A percentile compares a stretch with the other conserved stretches of the same genome.
Conservation (phyloP, 1,140 invertebrate genomes). For the Drosophila hydei region DNA sequence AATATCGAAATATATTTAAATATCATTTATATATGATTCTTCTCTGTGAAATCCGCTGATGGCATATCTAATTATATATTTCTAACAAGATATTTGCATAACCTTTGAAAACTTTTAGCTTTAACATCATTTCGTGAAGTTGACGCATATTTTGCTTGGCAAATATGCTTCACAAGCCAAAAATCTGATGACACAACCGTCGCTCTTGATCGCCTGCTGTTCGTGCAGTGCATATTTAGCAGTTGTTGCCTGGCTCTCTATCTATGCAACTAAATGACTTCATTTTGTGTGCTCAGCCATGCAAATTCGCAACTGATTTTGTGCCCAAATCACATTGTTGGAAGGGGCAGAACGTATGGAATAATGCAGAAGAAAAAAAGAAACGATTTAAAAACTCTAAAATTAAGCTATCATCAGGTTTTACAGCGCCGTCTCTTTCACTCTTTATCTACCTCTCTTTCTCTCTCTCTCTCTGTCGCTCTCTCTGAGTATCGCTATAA, state of each 20-base stretch:
- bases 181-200: slow-evolving; percentile 38
- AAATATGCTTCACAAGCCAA: neutral
- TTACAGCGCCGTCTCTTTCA: slow-evolving; percentile 56
- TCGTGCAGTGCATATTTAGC: slow-evolving; percentile 59
- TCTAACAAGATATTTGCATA: slow-evolving; percentile 2
- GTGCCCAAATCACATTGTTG: slow-evolving; percentile 73
- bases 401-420: slow-evolving; percentile 81
- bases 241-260: slow-evolving; percentile 21
- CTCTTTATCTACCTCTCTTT: slow-evolving; percentile 23
- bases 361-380: slow-evolving; percentile 51
- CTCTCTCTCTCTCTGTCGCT: neutral
- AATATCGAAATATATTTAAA: too few relatives aligned
- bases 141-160: neutral
- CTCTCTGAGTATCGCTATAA: neutral
- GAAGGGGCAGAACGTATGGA: slow-evolving; percentile 29
- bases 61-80: neutral
- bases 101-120: neutral
- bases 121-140: neutral
- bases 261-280: slow-evolving; percentile 62
- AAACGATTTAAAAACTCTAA: slow-evolving; percentile 78
- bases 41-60: too few relatives aligned
- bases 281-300: slow-evolving; percentile 63
- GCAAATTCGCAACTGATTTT: slow-evolving; percentile 78
- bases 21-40: too few relatives aligned
- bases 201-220: slow-evolving; percentile 38